These are phyloP conservation scores for Oligia strigilis DNA, from an alignment of 2,888 invertebrate genomes.

Conservation along the genomic window DNA sequence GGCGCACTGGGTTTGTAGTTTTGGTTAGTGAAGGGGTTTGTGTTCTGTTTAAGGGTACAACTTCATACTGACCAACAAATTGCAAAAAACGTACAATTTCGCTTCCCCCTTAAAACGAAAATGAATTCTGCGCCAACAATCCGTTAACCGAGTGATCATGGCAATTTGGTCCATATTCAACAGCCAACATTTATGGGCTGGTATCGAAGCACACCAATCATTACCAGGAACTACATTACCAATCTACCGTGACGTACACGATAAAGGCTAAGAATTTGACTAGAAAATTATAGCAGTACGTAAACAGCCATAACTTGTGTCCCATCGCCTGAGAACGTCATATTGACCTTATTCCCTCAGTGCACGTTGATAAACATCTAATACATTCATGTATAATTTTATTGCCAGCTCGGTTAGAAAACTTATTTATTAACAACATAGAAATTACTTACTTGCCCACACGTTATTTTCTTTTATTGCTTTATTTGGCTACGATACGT, in stretches of 20 bases:
- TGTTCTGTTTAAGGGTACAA: not conserved
- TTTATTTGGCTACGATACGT: slow-evolving; percentile 53
- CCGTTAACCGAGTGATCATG: not conserved
- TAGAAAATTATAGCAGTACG: slow-evolving; percentile 46
- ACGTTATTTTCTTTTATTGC: slow-evolving; percentile 60
- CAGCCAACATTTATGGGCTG: not conserved
- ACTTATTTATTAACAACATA: slow-evolving; percentile 59
- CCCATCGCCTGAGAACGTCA: slow-evolving; percentile 64
- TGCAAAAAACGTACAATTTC: not conserved
- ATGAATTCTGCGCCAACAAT: not conserved
- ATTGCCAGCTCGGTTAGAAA: slow-evolving; percentile 56
- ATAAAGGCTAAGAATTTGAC: slow-evolving; percentile 36
- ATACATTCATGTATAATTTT: slow-evolving; percentile 65
- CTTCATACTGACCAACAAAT: not conserved
- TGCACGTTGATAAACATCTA: slow-evolving; percentile 59
- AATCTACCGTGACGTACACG: slow-evolving; percentile 36
- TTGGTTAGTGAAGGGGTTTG: not conserved
- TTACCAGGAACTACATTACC: slow-evolving; percentile 17
- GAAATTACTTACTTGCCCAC: slow-evolving; percentile 57
- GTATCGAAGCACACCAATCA: slow-evolving; percentile 8
- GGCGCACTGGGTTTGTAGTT: slow-evolving; percentile 28
- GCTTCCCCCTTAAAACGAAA: not conserved
- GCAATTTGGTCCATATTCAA: not conserved
- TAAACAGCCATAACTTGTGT: slow-evolving; percentile 41
- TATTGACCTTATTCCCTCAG: slow-evolving; percentile 62